Conservation (phyloP, 2,888 invertebrate genomes). For the Carpatolechia fugitivella region DNA sequence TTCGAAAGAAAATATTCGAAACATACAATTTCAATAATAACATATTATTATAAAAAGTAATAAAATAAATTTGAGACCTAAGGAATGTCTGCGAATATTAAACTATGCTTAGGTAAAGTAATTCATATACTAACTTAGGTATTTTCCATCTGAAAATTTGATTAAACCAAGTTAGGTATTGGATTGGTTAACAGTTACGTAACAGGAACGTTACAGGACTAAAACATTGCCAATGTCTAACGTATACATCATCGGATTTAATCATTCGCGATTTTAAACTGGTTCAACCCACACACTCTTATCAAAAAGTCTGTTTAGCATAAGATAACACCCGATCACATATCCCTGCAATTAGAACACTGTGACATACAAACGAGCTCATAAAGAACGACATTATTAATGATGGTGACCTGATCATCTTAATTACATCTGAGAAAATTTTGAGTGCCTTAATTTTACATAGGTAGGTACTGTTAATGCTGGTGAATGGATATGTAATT, state of each 20-base stretch:
- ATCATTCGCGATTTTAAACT: slow-evolving; percentile 11
- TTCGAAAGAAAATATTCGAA: background rate
- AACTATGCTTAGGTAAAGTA: background rate
- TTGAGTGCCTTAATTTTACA: too few species aligned
- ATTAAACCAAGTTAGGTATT: slow-evolving; percentile 19
- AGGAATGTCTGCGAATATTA: slow-evolving; percentile 19
- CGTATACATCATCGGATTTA: slow-evolving; percentile 3
- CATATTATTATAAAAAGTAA: slow-evolving; percentile 1
- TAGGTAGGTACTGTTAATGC: background rate
- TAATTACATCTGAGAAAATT: too few species aligned
- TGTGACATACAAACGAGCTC: background rate
- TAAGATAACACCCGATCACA: slow-evolving; percentile 21
- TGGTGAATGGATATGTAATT: slow-evolving; percentile 3
- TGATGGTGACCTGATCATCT: too few species aligned
- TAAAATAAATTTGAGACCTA: slow-evolving; percentile 10
- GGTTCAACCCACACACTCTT: slow-evolving; percentile 9
- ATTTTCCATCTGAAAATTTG: slow-evolving; percentile 12
- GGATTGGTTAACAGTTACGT: slow-evolving; percentile 27
- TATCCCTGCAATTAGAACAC: slow-evolving; percentile 9
- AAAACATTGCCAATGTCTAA: slow-evolving; percentile 16
- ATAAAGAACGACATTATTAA: too few species aligned
- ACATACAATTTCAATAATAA: background rate
- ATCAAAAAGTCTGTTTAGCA: slow-evolving; percentile 6
- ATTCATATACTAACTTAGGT: background rate
- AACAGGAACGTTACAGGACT: slow-evolving; percentile 36